Conservation (phyloP, 2,113 vertebrate genomes). For the Synchiropus splendidus region DNA sequence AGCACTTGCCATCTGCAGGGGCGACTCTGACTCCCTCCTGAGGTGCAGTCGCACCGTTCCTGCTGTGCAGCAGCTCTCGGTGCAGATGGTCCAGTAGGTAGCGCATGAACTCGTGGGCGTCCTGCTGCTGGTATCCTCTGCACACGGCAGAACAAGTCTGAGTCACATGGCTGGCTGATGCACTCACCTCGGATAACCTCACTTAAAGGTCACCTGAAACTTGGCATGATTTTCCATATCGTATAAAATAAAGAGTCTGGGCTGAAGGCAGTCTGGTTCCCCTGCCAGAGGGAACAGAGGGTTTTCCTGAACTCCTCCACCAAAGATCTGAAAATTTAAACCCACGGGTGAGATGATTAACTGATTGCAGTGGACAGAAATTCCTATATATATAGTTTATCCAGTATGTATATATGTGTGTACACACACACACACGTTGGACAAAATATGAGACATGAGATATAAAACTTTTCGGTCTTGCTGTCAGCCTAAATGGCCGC, state of each 20-base stretch:
- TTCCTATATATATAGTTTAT: no score
- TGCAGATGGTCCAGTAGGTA: slow-evolving; percentile 98
- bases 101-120: slow-evolving; percentile 97
- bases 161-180: no score
- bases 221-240: slow-evolving; percentile 99
- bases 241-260: slow-evolving; percentile 96
- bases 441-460: no score
- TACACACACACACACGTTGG: no score
- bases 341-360: no score
- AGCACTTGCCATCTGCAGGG: slow-evolving; percentile 75
- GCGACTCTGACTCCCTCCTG: slow-evolving; percentile 72
- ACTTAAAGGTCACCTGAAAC: slow-evolving; percentile 78
- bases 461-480: background rate
- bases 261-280: slow-evolving; percentile 90
- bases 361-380: no score
- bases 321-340: slow-evolving; percentile 70
- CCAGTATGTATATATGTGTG: no score
- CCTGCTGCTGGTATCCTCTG: slow-evolving; percentile 97
- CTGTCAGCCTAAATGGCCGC: background rate
- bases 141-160: slow-evolving; percentile 2
- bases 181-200: no score
- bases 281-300: slow-evolving; percentile 93
- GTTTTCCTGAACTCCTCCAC: slow-evolving; percentile 99
- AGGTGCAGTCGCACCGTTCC: slow-evolving; percentile 76
- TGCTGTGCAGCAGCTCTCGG: slow-evolving; percentile 85